Evolutionary conservation across 2,113 vertebrate species (phyloP), one percentile per base, ranked within the genome.

Genomic region (Ceyx melanurus): DNA sequence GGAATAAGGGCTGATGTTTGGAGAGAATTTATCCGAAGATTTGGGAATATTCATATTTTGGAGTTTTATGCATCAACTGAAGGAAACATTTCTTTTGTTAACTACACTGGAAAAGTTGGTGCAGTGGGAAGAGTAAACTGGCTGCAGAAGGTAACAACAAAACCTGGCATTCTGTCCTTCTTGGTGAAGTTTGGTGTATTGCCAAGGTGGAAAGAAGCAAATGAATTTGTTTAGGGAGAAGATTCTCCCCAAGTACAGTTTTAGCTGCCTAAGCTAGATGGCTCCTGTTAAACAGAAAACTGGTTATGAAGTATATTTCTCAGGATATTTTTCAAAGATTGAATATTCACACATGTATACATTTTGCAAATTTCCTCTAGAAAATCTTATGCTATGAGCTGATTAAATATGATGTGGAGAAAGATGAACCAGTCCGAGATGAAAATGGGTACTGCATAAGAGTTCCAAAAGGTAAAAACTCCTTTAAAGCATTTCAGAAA

Each of bases 11-110:
- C 96, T 31, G 98, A 99, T 54, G 93, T 99, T 45, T 99, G 99
- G 99, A 98, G 83, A 57, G 98, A 99, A 83, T 99, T 99, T 64
- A 67, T 98, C 62, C 70, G 33, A 65, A 98, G 98, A 89, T 99
- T 99, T 94, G 98, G 99, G 28, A 95, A 97, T 57, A 97, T 99
- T 73, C 68, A 89, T 13, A 81, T 99, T 68, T 94, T 95, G 57
- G 99, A 99, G 96, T 98, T 99, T 90, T 99, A 99, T 17, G 98
- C 97, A 45, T 95, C 99, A 35, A 99, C 98, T 2, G 98, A 99
- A 96, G 98, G 98, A 94, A 99, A 99, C 72, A 78, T 99, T 25
- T 97, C 96, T 61, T 99, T 99, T 85, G 0, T 98, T 50, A 99
- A 99, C 97, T 98, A 99, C n/a, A 93, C 96, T 0, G 98, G 98